These are phyloP conservation scores for Crocodylus rhombifer DNA, from an alignment of 2,797 vertebrate species.

Conservation along the genomic window DNA sequence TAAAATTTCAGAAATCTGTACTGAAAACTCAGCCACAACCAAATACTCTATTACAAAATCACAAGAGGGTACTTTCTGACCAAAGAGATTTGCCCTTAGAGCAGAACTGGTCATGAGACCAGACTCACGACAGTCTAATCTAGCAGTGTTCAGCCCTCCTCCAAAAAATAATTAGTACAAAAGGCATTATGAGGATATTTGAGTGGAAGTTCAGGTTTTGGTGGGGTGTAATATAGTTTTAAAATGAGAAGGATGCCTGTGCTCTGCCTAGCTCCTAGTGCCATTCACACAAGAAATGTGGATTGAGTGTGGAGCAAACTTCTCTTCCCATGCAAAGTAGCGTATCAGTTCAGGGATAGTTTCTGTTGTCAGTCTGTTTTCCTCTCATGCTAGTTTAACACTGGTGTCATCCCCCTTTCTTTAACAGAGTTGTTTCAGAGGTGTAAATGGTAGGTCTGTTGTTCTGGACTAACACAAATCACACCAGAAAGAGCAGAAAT, in stretches of 20 bases:
- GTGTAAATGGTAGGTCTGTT: not conserved
- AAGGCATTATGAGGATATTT: not conserved
- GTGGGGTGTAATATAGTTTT: not conserved
- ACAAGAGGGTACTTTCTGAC: not conserved
- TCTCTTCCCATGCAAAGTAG: not conserved
- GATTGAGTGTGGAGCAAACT: not conserved
- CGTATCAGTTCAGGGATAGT: not conserved
- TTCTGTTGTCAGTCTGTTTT: not conserved
- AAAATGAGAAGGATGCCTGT: too few species aligned
- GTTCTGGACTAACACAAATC: not conserved
- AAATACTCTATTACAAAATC: not conserved
- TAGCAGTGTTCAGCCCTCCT: not conserved
- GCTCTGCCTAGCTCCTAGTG: too few species aligned
- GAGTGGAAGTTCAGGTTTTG: not conserved
- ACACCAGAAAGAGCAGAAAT: not conserved
- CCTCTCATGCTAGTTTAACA: not conserved
- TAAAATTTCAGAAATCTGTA: not conserved
- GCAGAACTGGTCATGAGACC: not conserved
- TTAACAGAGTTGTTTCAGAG: not conserved
- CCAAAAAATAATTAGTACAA: not conserved
- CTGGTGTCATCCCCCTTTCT: not conserved
- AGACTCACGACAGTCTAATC: not conserved
- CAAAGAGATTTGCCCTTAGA: not conserved
- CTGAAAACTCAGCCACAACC: not conserved
- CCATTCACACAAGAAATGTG: too few species aligned